Evolutionary conservation across 2,888 invertebrate species (phyloP), one percentile per base, ranked within the genome.

Genomic region (Pimpla rufipes): DNA sequence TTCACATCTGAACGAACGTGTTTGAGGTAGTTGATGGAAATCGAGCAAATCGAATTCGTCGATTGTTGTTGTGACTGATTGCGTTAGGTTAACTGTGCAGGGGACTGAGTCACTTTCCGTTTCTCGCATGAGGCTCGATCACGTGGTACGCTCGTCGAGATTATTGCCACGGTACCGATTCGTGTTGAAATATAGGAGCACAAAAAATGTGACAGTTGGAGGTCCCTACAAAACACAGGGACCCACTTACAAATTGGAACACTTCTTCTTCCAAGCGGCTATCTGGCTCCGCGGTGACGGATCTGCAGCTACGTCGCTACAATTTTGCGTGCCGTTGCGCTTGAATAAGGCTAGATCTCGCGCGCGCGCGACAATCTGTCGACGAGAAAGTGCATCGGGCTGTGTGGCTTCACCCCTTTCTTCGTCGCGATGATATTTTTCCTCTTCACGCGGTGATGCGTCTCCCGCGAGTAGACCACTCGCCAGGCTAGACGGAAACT

Each of bases 361-460:
- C 35, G 47, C 85, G 55, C 35, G 47, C 74, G 66, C 42, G 76
- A 86, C 85, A 84, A 85, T 85, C 81, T 75, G 86, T 82, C 87
- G 85, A 78, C 83, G 85, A 83, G 81, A 84, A 89, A 84, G 83
- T 85, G 83, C 75, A 79, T 62, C 67, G 16, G n/a, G 16, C 16
- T 18, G 21, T 29, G 21, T 37, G 29, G 57, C 81, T 77, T 82
- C 85, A 85, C 83, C 85, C 85, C 85, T 50, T 83, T 86, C 88
- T 88, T 87, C 79, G 73, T 13, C 66, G 23, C 37, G 52, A 73
- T 73, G 11, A 45, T 59, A 29, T 55, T 50, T 78, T 52, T 68
- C 21, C 8, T 67, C 16, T 42, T 37, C 35, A 42, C n/a, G 23
- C 59, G 45, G n/a, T 42, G 66, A 66, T 55, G 13, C 50, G 67